These are phyloP conservation scores for Anastrepha obliqua DNA, from an alignment of 1,140 invertebrate genomes.

Conservation along the genomic window DNA sequence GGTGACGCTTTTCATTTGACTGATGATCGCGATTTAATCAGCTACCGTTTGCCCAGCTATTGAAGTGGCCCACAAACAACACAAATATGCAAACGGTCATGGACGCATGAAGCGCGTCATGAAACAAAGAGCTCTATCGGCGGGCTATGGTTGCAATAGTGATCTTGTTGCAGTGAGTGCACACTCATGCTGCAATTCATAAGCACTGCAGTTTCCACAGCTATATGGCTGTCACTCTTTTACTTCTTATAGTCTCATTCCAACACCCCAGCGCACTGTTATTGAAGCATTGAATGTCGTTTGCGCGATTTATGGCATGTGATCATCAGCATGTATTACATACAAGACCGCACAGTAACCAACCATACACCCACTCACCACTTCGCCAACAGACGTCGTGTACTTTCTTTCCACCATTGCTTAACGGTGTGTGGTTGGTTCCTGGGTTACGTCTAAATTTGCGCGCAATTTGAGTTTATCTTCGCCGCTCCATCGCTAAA, in stretches of 20 bases:
- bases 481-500: not conserved
- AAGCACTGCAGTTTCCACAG: not conserved
- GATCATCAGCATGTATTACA: conserved; percentile 52
- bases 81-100: not conserved
- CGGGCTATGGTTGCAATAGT: not conserved
- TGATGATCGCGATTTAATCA: conserved; percentile 71
- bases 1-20: conserved; percentile 67
- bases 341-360: not conserved
- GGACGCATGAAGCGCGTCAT: not conserved
- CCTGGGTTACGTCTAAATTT: conserved; percentile 47
- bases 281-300: conserved; percentile 57
- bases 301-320: conserved; percentile 56
- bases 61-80: conserved; percentile 33
- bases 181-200: not conserved
- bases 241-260: conserved; percentile 40
- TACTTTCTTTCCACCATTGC: not conserved
- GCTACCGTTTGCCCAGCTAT: conserved; percentile 55
- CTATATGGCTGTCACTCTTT: not conserved
- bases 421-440: conserved; percentile 18
- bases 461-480: conserved; percentile 13
- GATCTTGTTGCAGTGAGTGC: not conserved
- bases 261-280: conserved; percentile 41
- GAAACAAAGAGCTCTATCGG: not conserved
- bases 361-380: conserved; percentile 12
- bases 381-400: not conserved